Evolutionary conservation across 2,113 vertebrate genomes (phyloP), one percentile per base, ranked within the genome.

Genomic region (Callaeas wilsoni): DNA sequence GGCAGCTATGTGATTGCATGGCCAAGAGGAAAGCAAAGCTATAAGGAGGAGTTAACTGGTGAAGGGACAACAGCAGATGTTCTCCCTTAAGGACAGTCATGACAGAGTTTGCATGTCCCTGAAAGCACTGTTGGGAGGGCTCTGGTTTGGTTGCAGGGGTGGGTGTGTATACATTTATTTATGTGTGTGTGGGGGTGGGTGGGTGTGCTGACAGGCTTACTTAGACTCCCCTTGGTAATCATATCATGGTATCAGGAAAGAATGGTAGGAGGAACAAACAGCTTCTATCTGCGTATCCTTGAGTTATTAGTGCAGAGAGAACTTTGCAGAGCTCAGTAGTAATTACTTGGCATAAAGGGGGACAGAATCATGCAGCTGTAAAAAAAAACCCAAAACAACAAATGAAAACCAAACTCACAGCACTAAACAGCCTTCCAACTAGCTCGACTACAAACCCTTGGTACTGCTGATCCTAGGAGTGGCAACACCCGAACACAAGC

Each of bases 61-160:
- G 83, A 63, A 19, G 46, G 84, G 82, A 96, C 29, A 70, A 59
- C 7, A 95, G 83, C 94, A 97, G 83, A 94, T 90, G 65, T 82
- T 97, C 76, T 94, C 87, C 90, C 92, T 74, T 55, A 90, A 93
- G 90, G 78, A 75, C 1, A 80, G 59, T 0, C 29, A 84, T 53
- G 50, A 68, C 71, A 70, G 35, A 87, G 75, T 70, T 94, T 75
- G 41, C 35, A 49, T 7, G 63, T 68, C 89, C 86, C 53, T 93
- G 65, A 46, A 49, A 83, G 55, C 15, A 25, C 87, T 39, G 53
- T 29, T 53, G 60, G 62, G 39, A 90, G 29, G 10, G 39, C 52
- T 47, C 50, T 62, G 56, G 6, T 60, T 23, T 35, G 35, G 14
- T 2, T 42, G 14, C 7, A 6, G 32, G 20, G 26, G 8, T 1